Evolutionary conservation across 2,888 invertebrate genomes (phyloP).

Genomic region (Anthrax anthrax): DNA sequence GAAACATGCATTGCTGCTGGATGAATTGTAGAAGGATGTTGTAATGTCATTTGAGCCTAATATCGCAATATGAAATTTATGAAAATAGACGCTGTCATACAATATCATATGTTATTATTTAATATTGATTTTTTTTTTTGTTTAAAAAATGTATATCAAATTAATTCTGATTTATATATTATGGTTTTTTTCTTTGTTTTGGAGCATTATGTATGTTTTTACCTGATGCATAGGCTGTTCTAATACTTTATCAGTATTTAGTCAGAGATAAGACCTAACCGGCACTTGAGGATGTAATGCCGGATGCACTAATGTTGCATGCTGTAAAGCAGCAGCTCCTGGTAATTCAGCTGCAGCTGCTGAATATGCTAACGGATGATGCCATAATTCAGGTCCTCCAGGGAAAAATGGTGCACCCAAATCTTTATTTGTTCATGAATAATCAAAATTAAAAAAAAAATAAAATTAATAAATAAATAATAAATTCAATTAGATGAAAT

Average conservation of each 20-base stretch:
- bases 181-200: neutral
- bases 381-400: constrained; percentile 87
- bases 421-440: too few relatives aligned
- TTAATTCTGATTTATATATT: too few relatives aligned
- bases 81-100: neutral
- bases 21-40: constrained; percentile 39
- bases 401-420: constrained; percentile 94
- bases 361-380: constrained; percentile 72
- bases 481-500: too few relatives aligned
- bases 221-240: constrained; percentile 36
- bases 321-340: constrained; percentile 63
- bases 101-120: neutral
- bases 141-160: neutral
- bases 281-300: constrained; percentile 96
- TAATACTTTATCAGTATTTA: constrained; percentile 53
- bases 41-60: constrained; percentile 41
- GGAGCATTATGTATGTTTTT: constrained; percentile 15
- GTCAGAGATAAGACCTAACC: constrained; percentile 94
- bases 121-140: neutral
- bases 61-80: constrained; percentile 3
- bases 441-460: too few relatives aligned
- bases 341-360: constrained; percentile 70
- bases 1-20: constrained; percentile 57
- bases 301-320: constrained; percentile 85
- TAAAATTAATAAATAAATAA: too few relatives aligned